Evolutionary conservation across 2,797 vertebrate species (phyloP).

Genomic region (Mormyrops boulengeri): DNA sequence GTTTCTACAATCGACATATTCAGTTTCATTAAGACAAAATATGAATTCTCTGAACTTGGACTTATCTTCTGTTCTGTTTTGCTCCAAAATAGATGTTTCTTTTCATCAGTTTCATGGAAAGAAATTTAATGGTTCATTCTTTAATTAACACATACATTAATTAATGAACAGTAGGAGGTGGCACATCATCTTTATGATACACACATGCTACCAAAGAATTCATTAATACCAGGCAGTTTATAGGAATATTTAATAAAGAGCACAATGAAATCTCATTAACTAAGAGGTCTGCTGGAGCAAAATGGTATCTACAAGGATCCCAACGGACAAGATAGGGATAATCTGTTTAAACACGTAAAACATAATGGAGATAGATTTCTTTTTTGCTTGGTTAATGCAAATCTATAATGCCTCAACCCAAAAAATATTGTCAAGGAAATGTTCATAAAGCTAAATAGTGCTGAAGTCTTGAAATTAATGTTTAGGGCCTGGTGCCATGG

Average conservation of each 20-base stretch:
- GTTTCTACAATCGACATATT: neutral
- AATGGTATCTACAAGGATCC: neutral
- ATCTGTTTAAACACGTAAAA: neutral
- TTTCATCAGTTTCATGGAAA: neutral
- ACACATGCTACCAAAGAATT: neutral
- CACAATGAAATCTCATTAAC: neutral
- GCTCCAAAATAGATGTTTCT: neutral
- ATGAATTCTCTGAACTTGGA: neutral
- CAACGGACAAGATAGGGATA: neutral
- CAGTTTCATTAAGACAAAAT: neutral
- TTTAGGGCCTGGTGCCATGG: neutral
- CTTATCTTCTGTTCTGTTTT: neutral
- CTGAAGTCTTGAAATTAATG: neutral
- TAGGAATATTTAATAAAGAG: constrained; percentile 8
- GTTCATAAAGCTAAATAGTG: neutral
- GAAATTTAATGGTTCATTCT: neutral
- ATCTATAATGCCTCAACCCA: neutral
- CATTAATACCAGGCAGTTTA: neutral
- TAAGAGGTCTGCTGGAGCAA: neutral
- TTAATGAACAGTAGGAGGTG: neutral
- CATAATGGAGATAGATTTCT: neutral
- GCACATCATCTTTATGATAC: neutral
- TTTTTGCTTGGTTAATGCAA: neutral
- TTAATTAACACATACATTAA: neutral
- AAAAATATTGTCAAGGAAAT: neutral